Evolutionary conservation across 2,797 vertebrate genomes (phyloP).

Genomic region (Rhinogobio ventralis): DNA sequence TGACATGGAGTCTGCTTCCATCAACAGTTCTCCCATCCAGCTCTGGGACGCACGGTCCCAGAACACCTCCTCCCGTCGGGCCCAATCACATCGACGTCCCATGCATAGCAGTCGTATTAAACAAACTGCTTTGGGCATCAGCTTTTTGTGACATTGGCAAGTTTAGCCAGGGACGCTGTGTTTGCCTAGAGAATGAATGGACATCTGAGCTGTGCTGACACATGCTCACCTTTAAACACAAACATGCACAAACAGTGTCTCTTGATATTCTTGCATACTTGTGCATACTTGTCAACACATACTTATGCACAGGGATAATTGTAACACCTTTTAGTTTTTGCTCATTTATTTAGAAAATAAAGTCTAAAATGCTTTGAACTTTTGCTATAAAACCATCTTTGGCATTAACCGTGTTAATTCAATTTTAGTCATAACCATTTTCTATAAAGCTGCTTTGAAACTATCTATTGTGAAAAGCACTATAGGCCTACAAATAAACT

Average conservation of each 20-base stretch:
- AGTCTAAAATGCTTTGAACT: neutral
- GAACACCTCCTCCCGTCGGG: constrained; percentile 17
- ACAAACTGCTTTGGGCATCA: constrained; percentile 43
- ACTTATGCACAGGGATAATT: neutral
- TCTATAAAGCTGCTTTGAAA: neutral
- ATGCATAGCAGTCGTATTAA: constrained; percentile 47
- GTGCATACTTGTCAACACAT: neutral
- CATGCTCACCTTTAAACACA: constrained; percentile 9
- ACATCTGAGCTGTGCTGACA: neutral
- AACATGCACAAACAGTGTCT: neutral
- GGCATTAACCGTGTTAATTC: neutral
- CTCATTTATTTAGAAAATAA: neutral
- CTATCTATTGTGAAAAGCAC: neutral
- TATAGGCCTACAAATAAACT: neutral
- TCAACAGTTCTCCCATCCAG: constrained; percentile 42
- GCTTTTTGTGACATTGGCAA: constrained; percentile 42
- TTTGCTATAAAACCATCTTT: neutral
- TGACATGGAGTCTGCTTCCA: constrained; percentile 49
- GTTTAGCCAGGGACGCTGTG: constrained; percentile 24
- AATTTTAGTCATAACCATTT: neutral
- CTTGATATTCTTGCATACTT: neutral
- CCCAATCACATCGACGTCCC: neutral
- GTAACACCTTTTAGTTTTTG: neutral
- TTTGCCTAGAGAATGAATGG: constrained; percentile 11
- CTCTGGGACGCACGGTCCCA: neutral